A percentile compares a stretch with the other conserved stretches of the same genome.
Evolutionary conservation across 2,888 invertebrate species (phyloP).

Genomic region (Acrobasis suavella): DNA sequence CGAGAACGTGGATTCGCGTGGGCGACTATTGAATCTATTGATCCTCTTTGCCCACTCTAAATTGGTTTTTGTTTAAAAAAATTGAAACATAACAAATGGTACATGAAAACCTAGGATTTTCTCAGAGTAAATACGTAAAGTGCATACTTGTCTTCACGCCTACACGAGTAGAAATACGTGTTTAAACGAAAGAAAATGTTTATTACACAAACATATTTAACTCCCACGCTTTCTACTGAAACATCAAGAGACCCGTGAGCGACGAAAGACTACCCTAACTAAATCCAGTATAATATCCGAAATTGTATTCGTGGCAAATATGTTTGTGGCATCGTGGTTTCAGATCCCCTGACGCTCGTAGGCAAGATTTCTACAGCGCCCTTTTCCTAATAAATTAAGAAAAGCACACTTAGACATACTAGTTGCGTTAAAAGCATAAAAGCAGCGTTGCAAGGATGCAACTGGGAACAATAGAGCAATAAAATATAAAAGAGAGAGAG

Average conservation of each 20-base stretch:
- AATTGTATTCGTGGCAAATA: neutral
- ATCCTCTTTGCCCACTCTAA: neutral
- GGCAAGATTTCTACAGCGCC: too few relatives aligned
- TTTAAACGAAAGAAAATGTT: slow-evolving; percentile 1
- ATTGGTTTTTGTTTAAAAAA: neutral
- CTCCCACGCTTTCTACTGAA: neutral
- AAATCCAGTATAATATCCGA: neutral
- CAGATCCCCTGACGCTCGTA: too few relatives aligned
- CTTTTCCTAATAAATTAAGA: too few relatives aligned
- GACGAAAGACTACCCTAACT: neutral
- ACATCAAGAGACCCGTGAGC: neutral
- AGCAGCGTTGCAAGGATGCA: too few relatives aligned
- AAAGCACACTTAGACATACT: too few relatives aligned
- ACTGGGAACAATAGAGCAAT: too few relatives aligned
- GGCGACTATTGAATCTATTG: slow-evolving; percentile 6
- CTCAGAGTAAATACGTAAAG: neutral
- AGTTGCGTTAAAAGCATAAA: too few relatives aligned
- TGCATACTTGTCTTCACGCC: neutral
- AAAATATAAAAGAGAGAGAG: too few relatives aligned
- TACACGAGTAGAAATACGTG: neutral
- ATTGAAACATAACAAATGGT: neutral
- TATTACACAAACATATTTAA: neutral
- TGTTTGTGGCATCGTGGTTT: too few relatives aligned
- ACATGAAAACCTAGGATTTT: neutral
- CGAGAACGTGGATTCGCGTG: neutral